Conservation (phyloP, 2,888 invertebrate species). For the Ryuthela nishihirai region DNA sequence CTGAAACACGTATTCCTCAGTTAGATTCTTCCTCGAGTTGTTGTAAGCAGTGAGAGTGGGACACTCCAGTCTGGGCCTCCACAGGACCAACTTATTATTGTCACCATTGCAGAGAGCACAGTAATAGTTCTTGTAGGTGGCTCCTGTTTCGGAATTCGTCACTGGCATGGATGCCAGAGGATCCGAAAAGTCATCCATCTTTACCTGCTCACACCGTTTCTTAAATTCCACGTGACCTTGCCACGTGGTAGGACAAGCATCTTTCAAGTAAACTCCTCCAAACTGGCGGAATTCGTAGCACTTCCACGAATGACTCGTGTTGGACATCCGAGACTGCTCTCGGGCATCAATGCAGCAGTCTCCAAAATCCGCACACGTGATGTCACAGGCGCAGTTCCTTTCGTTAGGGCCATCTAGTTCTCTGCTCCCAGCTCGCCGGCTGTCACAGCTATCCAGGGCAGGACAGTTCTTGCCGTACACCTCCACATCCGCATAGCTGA, state of each 20-base stretch:
- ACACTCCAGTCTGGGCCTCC: constrained; percentile 51
- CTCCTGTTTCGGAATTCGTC: constrained; percentile 47
- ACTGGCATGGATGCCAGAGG: constrained; percentile 50
- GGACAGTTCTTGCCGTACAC: constrained; percentile 26
- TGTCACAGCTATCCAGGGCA: constrained; percentile 17
- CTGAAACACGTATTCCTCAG: constrained; percentile 38
- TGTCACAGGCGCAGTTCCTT: constrained; percentile 53
- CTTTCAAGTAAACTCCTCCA: constrained; percentile 52
- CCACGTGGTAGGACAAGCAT: constrained; percentile 52
- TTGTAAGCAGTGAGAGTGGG: constrained; percentile 13
- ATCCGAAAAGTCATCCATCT: constrained; percentile 41
- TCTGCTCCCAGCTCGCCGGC: constrained; percentile 1
- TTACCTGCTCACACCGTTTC: constrained; percentile 40
- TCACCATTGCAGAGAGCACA: constrained; percentile 54
- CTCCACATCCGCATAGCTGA: constrained; percentile 18
- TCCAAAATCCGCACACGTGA: constrained; percentile 52
- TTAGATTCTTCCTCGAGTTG: constrained; percentile 33
- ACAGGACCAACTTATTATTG: constrained; percentile 44
- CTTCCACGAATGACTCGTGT: constrained; percentile 43
- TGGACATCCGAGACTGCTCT: constrained; percentile 16
- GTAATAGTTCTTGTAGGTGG: constrained; percentile 49
- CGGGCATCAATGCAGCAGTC: constrained; percentile 54
- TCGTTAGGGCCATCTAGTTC: constrained; percentile 10
- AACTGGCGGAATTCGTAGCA: constrained; percentile 51
- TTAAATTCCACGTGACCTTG: constrained; percentile 44